phyloP scores from a whole-genome alignment of 1,140 invertebrate species.

The Samia ricini region DNA sequence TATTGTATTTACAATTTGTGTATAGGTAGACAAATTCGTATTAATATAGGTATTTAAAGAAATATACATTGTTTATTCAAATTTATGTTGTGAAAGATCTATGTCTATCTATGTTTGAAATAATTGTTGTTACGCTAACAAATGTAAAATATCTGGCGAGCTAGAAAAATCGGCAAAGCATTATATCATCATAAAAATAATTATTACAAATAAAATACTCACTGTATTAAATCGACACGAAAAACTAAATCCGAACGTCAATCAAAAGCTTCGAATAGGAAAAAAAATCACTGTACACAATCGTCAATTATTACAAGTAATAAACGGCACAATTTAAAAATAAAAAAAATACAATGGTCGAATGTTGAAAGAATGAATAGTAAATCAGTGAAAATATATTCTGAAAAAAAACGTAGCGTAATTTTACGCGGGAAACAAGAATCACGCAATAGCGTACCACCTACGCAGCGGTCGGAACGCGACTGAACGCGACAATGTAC shows the following conservation, averaged over 20 bases:
- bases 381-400: slow-evolving; percentile 18
- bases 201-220: not conserved
- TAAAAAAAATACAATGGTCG: slow-evolving; percentile 26
- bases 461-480: slow-evolving; percentile 41
- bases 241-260: slow-evolving; percentile 10
- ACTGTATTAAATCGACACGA: slow-evolving; percentile 1
- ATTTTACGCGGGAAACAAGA: slow-evolving; percentile 66
- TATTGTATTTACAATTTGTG: not conserved
- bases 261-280: slow-evolving; percentile 19
- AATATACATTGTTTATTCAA: no score
- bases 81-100: no score
- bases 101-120: no score
- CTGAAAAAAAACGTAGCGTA: slow-evolving; percentile 42
- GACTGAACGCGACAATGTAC: slow-evolving; percentile 43
- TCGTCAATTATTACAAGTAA: slow-evolving; percentile 21
- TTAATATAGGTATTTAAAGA: no score
- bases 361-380: slow-evolving; percentile 8
- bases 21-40: no score
- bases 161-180: no score
- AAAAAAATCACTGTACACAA: not conserved
- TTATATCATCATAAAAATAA: no score
- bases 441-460: slow-evolving; percentile 36
- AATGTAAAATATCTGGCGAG: no score
- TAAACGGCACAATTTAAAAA: slow-evolving; percentile 40
- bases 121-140: no score